Base-by-base conservation (phyloP, 2,888 invertebrate genomes). In the Lysandra bellargus region DNA sequence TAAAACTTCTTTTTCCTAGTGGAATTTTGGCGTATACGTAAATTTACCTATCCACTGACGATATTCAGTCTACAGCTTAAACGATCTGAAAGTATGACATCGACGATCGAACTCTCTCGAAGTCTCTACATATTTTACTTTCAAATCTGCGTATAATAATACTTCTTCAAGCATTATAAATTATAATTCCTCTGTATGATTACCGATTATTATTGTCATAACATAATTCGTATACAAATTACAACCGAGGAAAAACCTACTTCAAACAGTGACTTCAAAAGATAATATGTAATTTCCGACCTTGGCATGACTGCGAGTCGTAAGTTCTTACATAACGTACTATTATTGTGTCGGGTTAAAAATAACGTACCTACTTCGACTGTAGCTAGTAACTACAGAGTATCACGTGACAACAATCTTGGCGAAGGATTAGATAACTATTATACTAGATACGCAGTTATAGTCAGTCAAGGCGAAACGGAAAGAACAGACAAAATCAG, bases 301-400 rank as follows among this genome's bases (percentile, higher is more conserved):
- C 69, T 69, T 69, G 69, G 69, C 69, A 69, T 69, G 33, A 33
- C 87, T 85, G 85, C 86, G 84, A 85, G 81, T 61, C 80, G 49
- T 37, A 79, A 78, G 78, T 69, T 69, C 69, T 69, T 69, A 33
- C 69, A 69, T 69, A 37, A 69, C 33, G 17, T 69, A 17, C 69
- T 17, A 69, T 37, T 69, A 69, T 37, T 33, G 69, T 37, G 69
- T 5, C 33, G 30, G 30, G 14, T 37, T 69, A 69, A 69, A 69
- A 69, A 69, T 69, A 69, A 33, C 69, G 12, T 33, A 69, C 69
- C 4, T 33, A 69, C 69, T 33, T 69, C 33, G 5, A 69, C 69
- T 69, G 33, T 30, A 69, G 4, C 30, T 33, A 69, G 14, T 14
- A 14, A 69, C 5, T 69, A 33, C 69, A 33, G 14, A 33, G 12